Base-by-base conservation (phyloP, 2,888 invertebrate genomes). In the Pollenia amentaria region DNA sequence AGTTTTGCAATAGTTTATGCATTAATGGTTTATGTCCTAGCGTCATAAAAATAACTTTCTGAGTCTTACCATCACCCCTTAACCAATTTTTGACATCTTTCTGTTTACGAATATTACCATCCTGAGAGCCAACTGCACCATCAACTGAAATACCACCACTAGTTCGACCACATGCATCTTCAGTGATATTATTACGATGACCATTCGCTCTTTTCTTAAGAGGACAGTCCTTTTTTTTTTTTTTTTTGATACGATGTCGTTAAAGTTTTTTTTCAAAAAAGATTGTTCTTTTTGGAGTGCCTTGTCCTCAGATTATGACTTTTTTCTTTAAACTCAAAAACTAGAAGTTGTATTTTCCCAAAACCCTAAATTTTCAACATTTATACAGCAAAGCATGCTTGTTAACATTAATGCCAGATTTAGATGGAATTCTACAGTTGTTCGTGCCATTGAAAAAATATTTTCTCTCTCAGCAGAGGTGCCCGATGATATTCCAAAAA, bases 1-100 rank as follows among this genome's bases (percentile, higher is more conserved):
- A 87, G 80, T 70, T 42, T 72, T 73, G 40, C 84, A 87, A 65
- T 87, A 83, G 64, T 57, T 84, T n/a, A 62, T 84, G 75, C 60
- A 84, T 18, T 51, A 81, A 40, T 64, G 69, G 81, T 53, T 80
- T 65, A 44, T 62, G 62, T 18, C 82, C 82, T 21, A 84, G 11
- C 29, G 77, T 77, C 76, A 84, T 81, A 18, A 77, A 72, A 57
- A 87, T 87, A 46, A 84, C n/a, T 55, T 77, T 80, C 60, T 87
- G 84, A 53, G 87, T 46, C 72, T 84, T 80, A 51, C 80, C 72
- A 62, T 84, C 75, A 73, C 72, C 18, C 62, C 48, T 69, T 8
- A 67, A 40, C 65, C 75, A 80, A 38, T 69, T 16, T 46, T 21
- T 53, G 4, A 57, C 16, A n/a, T 21, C 14, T 18, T 67, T 72